These are phyloP conservation scores for Blastobasis lacticolella DNA, from an alignment of 2,888 invertebrate genomes.

Conservation along the genomic window DNA sequence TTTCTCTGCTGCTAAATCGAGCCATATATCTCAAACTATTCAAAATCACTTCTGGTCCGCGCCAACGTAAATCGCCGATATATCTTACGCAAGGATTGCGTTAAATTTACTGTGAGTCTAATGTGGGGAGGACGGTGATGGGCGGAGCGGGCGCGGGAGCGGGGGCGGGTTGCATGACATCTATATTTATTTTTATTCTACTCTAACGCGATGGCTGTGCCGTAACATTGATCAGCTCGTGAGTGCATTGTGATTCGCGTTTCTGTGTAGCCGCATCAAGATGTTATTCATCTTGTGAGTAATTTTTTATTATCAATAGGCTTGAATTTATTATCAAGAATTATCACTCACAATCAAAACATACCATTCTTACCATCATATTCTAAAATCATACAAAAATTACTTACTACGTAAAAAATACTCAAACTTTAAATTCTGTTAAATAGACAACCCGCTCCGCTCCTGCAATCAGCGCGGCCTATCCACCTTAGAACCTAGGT, in stretches of 20 bases:
- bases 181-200: no score
- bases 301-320: neutral
- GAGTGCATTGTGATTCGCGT: neutral
- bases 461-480: neutral
- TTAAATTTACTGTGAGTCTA: constrained; percentile 26
- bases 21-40: constrained; percentile 48
- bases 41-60: constrained; percentile 40
- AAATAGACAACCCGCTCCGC: neutral
- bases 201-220: no score
- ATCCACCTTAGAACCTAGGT: constrained; percentile 25
- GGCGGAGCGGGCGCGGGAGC: neutral
- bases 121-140: constrained; percentile 12
- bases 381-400: no score
- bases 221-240: neutral
- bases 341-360: no score
- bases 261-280: neutral
- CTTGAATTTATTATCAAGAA: no score
- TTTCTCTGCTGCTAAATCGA: constrained; percentile 26
- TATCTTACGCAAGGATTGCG: constrained; percentile 28
- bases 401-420: no score
- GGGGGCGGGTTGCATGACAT: neutral
- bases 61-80: constrained; percentile 30
- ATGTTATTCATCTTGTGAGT: neutral
- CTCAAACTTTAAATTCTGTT: no score
- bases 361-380: no score